Base-by-base conservation (phyloP, 2,113 vertebrate species). In the Dicaeum eximium region DNA sequence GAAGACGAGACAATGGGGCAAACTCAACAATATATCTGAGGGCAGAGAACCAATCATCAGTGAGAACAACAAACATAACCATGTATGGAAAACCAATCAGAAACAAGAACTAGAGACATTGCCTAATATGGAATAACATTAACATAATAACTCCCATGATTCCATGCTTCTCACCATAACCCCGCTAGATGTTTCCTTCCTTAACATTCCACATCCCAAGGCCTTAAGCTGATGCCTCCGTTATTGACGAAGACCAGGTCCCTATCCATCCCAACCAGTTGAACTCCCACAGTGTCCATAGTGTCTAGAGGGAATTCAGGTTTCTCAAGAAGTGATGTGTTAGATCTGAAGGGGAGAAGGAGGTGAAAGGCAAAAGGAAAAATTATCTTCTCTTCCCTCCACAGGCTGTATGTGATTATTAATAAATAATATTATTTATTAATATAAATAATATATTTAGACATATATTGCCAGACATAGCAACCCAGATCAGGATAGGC, bases 391-490 rank as follows among this genome's bases (percentile, higher is more conserved):
- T 62, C 13, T 57, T 58, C 18, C 8, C 4, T 13, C 35, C 11
- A 47, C 6, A 56, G 50, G 50, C 50, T 48, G 15, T 21, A 24
- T 65, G 51, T 4, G 8, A 42, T 57, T 57, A 40, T 48, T 48
- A 65, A 40, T 57, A 57, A 65, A 24, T n/a, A n/a, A n/a, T n/a
- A n/a, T n/a, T n/a, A n/a, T n/a, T n/a, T n/a, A n/a, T n/a, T n/a
- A n/a, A n/a, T n/a, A n/a, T n/a, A n/a, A n/a, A n/a, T n/a, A n/a
- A n/a, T n/a, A n/a, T n/a, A n/a, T n/a, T n/a, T n/a, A n/a, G n/a
- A n/a, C n/a, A n/a, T n/a, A n/a, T n/a, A n/a, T 3, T 1, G 3
- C 1, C 21, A 57, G 16, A 48, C 18, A 13, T 1, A 44, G 37
- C 16, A 57, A 37, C 44, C 16, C 20, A 58, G 31, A 66, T 50